A percentile compares a stretch with the other conserved stretches of the same genome.
phyloP scores from a whole-genome alignment of 2,113 vertebrate species.

The Corythaeola cristata region DNA sequence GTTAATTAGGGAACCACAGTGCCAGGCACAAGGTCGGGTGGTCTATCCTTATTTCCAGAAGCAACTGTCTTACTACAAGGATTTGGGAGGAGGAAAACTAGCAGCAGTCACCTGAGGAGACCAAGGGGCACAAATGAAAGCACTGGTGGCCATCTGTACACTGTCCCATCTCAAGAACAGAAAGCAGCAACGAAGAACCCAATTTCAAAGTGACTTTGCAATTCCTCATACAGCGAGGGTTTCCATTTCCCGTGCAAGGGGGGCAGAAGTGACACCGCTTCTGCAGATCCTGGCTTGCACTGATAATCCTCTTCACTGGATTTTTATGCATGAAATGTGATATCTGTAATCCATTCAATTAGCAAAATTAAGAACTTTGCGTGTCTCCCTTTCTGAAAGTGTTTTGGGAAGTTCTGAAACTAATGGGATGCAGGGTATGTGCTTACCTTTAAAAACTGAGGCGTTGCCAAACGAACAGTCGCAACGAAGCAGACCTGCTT shows the following conservation, averaged over 20 bases:
- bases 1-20: background rate
- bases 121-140: background rate
- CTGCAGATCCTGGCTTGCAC: background rate
- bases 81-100: background rate
- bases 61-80: background rate
- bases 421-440: background rate
- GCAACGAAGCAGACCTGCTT: constrained; percentile 82
- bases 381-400: background rate
- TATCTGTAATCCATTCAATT: constrained; percentile 55
- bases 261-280: background rate
- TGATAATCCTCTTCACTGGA: constrained; percentile 20
- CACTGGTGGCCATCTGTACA: background rate
- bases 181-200: background rate
- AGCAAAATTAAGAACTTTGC: constrained; percentile 17
- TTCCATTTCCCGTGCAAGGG: background rate
- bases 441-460: constrained; percentile 83
- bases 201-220: background rate
- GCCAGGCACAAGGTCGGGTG: background rate
- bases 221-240: background rate
- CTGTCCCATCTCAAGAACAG: background rate
- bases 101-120: background rate
- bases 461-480: constrained; percentile 82
- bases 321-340: constrained; percentile 48
- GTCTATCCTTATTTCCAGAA: background rate
- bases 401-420: background rate